These are phyloP conservation scores for Harpagifer antarcticus DNA, from an alignment of 2,797 vertebrate species.

Conservation along the genomic window DNA sequence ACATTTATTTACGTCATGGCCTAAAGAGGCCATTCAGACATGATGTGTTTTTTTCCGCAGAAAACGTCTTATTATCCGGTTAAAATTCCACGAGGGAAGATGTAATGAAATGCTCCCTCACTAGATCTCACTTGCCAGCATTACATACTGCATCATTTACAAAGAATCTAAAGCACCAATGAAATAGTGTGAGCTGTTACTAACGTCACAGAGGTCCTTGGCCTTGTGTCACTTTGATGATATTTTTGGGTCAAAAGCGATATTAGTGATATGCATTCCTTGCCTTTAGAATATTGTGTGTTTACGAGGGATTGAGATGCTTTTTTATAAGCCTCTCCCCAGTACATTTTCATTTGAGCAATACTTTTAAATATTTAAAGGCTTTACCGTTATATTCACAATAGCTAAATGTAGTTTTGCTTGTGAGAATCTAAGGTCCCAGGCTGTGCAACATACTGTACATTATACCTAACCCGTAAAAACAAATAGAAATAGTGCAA, in stretches of 20 bases:
- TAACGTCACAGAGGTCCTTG: not conserved
- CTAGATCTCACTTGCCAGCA: not conserved
- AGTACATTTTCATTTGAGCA: constrained; percentile 1
- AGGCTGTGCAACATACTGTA: too few species aligned
- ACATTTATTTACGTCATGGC: not conserved
- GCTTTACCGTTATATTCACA: too few species aligned
- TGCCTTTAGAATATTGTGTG: not conserved
- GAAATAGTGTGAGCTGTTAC: not conserved
- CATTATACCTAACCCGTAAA: too few species aligned
- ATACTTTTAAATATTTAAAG: too few species aligned
- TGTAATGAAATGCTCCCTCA: not conserved
- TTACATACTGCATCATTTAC: not conserved
- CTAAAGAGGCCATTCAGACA: not conserved
- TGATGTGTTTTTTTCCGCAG: not conserved
- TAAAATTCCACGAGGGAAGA: not conserved
- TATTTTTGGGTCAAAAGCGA: not conserved
- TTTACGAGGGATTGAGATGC: not conserved
- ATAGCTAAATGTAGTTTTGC: too few species aligned
- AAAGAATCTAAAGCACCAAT: not conserved
- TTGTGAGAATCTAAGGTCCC: too few species aligned
- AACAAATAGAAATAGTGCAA: too few species aligned
- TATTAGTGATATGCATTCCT: not conserved
- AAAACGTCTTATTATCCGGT: not conserved
- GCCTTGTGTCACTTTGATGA: not conserved
- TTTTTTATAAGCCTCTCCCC: not conserved